Conservation (phyloP, 2,797 vertebrate genomes). For the Rallus crepitans region DNA sequence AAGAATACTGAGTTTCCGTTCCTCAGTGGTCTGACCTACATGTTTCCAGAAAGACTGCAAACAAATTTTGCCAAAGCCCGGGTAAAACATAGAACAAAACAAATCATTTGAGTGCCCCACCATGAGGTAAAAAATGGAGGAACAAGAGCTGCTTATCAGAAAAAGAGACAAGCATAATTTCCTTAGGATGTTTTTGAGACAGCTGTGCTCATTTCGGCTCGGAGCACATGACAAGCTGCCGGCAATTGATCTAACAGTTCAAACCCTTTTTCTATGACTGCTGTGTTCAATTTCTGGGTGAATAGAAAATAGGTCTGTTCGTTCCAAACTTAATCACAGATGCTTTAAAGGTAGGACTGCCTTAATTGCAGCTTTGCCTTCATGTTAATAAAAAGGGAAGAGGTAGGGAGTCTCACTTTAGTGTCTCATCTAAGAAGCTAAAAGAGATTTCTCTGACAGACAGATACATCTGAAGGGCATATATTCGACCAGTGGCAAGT, state of each 20-base stretch:
- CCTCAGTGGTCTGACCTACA: neutral
- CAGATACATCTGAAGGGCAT: neutral
- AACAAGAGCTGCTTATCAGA: neutral
- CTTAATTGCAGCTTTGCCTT: neutral
- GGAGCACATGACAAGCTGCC: neutral
- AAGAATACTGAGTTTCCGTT: neutral
- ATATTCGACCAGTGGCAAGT: rapidly evolving
- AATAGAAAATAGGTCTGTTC: neutral
- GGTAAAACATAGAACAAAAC: neutral
- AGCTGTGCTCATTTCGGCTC: neutral
- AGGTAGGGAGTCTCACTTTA: neutral
- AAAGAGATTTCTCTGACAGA: neutral
- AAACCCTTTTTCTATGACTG: neutral
- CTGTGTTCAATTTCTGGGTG: neutral
- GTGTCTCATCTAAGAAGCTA: neutral
- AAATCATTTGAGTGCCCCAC: neutral
- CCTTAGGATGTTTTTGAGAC: neutral
- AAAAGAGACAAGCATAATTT: neutral
- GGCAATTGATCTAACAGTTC: neutral
- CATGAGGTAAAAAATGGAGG: neutral
- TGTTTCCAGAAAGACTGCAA: neutral
- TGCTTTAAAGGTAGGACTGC: neutral
- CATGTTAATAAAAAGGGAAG: neutral
- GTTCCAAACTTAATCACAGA: neutral
- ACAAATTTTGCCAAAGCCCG: neutral